Evolutionary conservation across 1,140 invertebrate genomes (phyloP).

Genomic region (Tetranychus cinnabarinus): DNA sequence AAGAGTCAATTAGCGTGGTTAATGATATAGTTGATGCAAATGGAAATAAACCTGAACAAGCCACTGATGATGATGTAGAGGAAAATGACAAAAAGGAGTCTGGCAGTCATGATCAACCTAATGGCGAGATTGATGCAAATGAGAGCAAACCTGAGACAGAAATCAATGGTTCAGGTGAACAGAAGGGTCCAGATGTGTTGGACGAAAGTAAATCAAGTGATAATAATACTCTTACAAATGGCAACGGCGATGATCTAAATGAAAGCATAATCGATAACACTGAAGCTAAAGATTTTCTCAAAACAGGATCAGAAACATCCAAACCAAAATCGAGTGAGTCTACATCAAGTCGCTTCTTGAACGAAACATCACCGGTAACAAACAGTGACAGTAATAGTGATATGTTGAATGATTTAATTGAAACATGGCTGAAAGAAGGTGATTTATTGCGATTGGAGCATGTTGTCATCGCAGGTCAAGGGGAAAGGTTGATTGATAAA

Average conservation of each 20-base stretch:
- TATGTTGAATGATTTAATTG: conserved; percentile 15
- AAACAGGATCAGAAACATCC: not conserved
- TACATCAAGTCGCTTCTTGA: not conserved
- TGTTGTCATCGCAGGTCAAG: conserved; percentile 17
- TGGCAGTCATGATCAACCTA: no score
- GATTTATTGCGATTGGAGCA: conserved; percentile 16
- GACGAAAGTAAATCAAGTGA: no score
- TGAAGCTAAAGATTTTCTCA: not conserved
- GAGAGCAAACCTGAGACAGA: not conserved
- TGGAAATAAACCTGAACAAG: no score
- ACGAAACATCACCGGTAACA: not conserved
- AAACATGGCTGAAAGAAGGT: conserved; percentile 15
- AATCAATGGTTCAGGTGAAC: no score
- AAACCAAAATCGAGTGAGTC: not conserved
- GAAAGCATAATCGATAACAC: not conserved
- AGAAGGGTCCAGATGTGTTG: no score
- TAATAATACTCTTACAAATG: no score
- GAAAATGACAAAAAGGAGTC: no score
- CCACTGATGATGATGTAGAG: no score
- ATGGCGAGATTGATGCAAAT: not conserved
- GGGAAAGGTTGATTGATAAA: conserved; percentile 13
- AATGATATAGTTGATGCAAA: no score
- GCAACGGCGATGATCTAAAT: not conserved
- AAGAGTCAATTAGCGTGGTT: no score
- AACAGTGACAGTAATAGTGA: not conserved